These are phyloP conservation scores for Pelecanus crispus DNA, from an alignment of 2,113 vertebrate genomes.

Conservation along the genomic window DNA sequence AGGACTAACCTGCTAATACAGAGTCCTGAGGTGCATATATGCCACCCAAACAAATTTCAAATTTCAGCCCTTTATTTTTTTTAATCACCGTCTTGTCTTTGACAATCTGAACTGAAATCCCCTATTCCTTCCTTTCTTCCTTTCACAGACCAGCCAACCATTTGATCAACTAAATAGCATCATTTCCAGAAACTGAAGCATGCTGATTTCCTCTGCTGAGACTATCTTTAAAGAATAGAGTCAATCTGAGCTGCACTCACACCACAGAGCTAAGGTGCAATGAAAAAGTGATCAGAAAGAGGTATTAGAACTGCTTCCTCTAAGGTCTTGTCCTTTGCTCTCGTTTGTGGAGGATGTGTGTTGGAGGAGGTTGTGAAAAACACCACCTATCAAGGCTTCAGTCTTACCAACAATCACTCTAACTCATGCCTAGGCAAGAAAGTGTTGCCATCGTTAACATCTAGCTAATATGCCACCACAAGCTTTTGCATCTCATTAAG, in stretches of 20 bases:
- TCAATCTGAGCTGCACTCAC: background rate
- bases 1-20: background rate
- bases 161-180: background rate
- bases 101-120: background rate
- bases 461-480: background rate
- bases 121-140: background rate
- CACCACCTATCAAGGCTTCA: background rate
- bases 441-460: background rate
- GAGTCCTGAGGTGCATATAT: background rate
- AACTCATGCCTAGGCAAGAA: background rate
- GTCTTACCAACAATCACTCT: background rate
- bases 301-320: background rate
- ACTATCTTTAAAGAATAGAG: background rate
- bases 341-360: background rate
- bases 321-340: background rate
- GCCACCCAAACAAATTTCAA: accelerated
- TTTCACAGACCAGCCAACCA: background rate
- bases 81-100: background rate
- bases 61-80: background rate
- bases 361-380: too few species aligned
- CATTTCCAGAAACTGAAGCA: background rate
- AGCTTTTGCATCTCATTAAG: background rate
- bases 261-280: background rate
- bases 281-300: background rate
- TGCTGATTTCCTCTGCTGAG: background rate